These are phyloP conservation scores for Charanyca ferruginea DNA, from an alignment of 2,888 invertebrate species.

Conservation along the genomic window DNA sequence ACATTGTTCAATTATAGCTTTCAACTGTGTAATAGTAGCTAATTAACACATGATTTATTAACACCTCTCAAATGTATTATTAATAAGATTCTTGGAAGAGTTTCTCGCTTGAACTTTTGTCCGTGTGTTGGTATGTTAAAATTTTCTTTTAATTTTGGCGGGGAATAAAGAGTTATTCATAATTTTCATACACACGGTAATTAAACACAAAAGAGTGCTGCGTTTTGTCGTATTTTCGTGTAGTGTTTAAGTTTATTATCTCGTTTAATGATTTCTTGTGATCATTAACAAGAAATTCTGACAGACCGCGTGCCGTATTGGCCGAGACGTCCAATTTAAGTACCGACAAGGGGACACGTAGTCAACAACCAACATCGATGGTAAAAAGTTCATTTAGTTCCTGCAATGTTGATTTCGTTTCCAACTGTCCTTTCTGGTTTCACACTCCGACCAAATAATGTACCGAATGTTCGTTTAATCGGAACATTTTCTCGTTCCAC, in stretches of 20 bases:
- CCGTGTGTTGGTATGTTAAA: constrained; percentile 40
- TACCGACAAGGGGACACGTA: constrained; percentile 75
- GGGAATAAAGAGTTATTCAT: constrained; percentile 42
- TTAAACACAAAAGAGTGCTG: constrained; percentile 47
- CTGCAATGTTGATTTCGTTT: constrained; percentile 66
- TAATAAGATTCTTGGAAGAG: constrained; percentile 46
- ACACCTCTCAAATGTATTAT: constrained; percentile 57
- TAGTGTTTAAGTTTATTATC: constrained; percentile 55
- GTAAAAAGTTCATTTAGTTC: constrained; percentile 75
- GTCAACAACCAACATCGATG: constrained; percentile 70
- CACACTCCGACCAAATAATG: constrained; percentile 68
- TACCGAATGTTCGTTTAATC: constrained; percentile 62
- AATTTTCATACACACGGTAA: constrained; percentile 43
- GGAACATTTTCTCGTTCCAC: constrained; percentile 65
- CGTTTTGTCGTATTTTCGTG: constrained; percentile 44
- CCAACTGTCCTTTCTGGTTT: constrained; percentile 70
- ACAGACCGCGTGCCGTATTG: constrained; percentile 66
- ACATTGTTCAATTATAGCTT: constrained; percentile 71
- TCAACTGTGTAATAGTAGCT: constrained; percentile 70
- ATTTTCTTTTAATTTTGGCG: constrained; percentile 37
- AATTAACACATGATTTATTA: constrained; percentile 63
- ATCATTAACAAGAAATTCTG: constrained; percentile 74
- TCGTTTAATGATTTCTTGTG: constrained; percentile 69
- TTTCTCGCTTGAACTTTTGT: constrained; percentile 42
- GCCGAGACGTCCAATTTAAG: constrained; percentile 79